Base-by-base conservation (phyloP, 2,888 invertebrate genomes). In the Blastobasis lacticolella region DNA sequence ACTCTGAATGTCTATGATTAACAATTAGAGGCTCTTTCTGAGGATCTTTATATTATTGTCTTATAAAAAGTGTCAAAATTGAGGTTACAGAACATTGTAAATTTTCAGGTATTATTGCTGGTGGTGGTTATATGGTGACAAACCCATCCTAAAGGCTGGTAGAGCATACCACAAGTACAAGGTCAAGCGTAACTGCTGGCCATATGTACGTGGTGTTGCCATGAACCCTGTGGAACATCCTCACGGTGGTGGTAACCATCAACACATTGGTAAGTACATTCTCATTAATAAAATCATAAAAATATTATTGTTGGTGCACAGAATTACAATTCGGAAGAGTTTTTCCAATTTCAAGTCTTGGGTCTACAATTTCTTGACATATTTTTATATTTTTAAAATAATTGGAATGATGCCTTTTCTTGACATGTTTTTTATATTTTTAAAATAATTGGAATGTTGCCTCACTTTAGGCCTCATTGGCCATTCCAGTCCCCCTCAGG, bases 201-300 rank as follows among this genome's bases (percentile, higher is more conserved):
- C 99, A 67, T 97, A 95, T 85, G 95, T 95, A 66, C 94, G 99
- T 91, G 99, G 99, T 97, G 99, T 99, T 83, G 97, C 98, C 88
- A 99, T 99, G 99, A 99, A 99, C 91, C 99, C 99, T 53, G 99
- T 99, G 67, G 99, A 99, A 90, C 99, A 99, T 99, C 99, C 99
- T 77, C 99, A 99, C 76, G 99, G 99, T 92, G 99, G 99, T 96
- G 99, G 99, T 98, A 99, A 99, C 92, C 99, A 99, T 92, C 99
- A 99, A 92, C 99, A 99, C 87, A 99, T 99, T 90, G 99, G 99
- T 94, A 60, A 79, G 88, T 75, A 23, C 38, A 38, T 45, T 36
- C 40, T 45, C 43, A 4, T 36, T 37, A 8, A 40, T 23, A 23
- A 23, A 23, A 23, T 3, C 23, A 23, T 1, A 23, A 23, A 23